Evolutionary conservation across 2,888 invertebrate species (phyloP).

Genomic region (Clanis bilineata): DNA sequence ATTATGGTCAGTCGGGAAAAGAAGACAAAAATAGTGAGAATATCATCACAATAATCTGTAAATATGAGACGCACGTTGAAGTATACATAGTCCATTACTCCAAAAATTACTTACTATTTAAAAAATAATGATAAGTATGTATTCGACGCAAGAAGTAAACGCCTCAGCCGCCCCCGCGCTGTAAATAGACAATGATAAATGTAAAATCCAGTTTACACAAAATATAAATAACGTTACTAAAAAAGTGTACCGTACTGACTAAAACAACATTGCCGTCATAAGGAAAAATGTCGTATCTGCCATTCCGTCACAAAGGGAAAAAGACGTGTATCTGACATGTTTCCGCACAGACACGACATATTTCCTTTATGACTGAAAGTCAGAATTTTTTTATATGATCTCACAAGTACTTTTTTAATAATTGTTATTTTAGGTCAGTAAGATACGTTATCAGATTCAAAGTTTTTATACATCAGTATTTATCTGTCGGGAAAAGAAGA

Average conservation of each 20-base stretch:
- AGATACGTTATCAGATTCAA: slow-evolving; percentile 22
- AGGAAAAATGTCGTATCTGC: too few species aligned
- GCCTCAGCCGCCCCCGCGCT: neutral
- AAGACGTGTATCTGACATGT: too few species aligned
- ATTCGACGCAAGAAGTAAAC: neutral
- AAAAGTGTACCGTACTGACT: neutral
- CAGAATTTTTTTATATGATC: too few species aligned
- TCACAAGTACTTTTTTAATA: neutral
- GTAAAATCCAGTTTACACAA: too few species aligned
- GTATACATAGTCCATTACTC: neutral
- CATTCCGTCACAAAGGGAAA: too few species aligned
- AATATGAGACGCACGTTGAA: too few species aligned
- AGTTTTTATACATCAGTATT: slow-evolving; percentile 50
- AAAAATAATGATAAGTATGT: neutral
- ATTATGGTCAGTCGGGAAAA: slow-evolving; percentile 73
- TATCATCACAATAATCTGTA: neutral
- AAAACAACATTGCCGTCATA: too few species aligned
- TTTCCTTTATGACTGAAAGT: too few species aligned
- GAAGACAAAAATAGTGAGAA: slow-evolving; percentile 52
- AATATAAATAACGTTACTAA: neutral
- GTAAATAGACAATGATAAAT: neutral
- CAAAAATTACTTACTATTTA: neutral
- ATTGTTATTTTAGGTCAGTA: neutral
- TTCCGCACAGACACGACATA: too few species aligned
- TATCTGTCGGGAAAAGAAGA: slow-evolving; percentile 79